Evolutionary conservation across 1,140 invertebrate genomes (phyloP).

Genomic region (Calosoma granatense): DNA sequence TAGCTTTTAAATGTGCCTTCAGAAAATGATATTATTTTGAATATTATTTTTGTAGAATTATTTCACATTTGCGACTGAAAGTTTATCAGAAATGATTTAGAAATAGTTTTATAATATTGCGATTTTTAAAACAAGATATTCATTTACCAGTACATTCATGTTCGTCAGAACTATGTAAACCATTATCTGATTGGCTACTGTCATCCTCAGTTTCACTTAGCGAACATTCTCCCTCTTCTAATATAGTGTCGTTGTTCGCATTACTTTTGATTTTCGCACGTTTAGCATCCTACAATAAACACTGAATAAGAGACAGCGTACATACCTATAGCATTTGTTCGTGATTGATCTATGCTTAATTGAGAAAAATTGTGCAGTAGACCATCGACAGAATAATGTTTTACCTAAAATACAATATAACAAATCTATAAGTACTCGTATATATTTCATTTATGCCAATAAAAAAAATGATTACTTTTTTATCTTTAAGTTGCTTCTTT

Average conservation of each 20-base stretch:
- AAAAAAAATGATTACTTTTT: constrained; percentile 18
- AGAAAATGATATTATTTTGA: too few relatives aligned
- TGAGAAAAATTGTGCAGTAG: constrained; percentile 35
- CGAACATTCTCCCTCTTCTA: constrained; percentile 59
- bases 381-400: constrained; percentile 30
- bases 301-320: constrained; percentile 36
- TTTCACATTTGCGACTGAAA: too few relatives aligned
- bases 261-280: constrained; percentile 21
- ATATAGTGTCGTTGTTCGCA: constrained; percentile 23
- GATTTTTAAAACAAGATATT: too few relatives aligned
- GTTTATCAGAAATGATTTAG: too few relatives aligned
- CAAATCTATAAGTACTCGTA: too few relatives aligned
- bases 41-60: too few relatives aligned
- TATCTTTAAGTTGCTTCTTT: constrained; percentile 17
- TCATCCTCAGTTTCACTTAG: too few relatives aligned
- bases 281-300: constrained; percentile 36
- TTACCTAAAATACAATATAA: constrained; percentile 27
- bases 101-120: too few relatives aligned
- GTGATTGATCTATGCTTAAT: constrained; percentile 39
- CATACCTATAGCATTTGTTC: constrained; percentile 39
- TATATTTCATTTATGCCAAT: constrained; percentile 2
- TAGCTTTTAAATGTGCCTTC: too few relatives aligned
- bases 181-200: too few relatives aligned
- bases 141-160: too few relatives aligned
- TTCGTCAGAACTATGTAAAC: too few relatives aligned